Conservation (phyloP, 35 echinoderm and acorn worm species). For the Lytechinus pictus region DNA sequence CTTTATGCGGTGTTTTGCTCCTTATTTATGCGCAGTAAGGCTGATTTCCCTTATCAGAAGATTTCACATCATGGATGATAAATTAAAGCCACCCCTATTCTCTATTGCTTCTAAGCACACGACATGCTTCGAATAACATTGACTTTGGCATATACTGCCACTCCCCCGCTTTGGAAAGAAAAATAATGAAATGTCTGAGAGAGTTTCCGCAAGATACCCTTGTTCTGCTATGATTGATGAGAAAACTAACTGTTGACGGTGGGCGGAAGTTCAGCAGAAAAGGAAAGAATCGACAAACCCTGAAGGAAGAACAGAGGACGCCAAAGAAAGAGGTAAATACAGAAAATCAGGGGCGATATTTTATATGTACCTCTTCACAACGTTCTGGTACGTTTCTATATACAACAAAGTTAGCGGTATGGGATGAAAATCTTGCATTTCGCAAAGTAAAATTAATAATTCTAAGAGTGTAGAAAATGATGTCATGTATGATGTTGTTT, state of each 20-base stretch:
- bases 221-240: conserved; percentile 11
- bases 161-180: not conserved
- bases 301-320: not conserved
- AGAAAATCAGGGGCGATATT: not conserved
- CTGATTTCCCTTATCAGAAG: no score
- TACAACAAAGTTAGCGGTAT: no score
- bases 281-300: not conserved
- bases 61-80: no score
- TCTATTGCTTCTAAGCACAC: not conserved
- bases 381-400: no score
- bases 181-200: conserved; percentile 11
- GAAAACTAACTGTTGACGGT: not conserved
- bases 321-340: not conserved
- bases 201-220: not conserved
- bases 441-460: no score
- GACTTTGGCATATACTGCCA: not conserved
- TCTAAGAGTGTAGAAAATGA: no score
- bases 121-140: not conserved
- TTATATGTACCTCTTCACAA: no score
- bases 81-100: no score
- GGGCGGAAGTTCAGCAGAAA: not conserved
- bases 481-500: no score
- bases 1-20: no score
- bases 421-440: no score
- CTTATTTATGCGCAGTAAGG: no score